Base-by-base conservation (phyloP, 2,113 vertebrate genomes). In the Sinocyclocheilus anophthalmus region DNA sequence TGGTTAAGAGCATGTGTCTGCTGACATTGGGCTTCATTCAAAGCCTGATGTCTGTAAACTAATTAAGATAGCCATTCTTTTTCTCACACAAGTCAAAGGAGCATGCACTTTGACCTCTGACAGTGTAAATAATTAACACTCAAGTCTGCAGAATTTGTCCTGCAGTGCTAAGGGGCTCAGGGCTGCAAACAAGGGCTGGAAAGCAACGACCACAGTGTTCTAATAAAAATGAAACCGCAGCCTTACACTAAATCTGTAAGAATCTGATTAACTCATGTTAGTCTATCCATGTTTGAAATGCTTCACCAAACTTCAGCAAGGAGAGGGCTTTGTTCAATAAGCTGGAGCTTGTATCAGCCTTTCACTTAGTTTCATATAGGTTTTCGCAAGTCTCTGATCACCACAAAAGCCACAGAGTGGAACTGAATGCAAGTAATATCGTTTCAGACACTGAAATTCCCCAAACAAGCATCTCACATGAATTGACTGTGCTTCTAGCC, bases 51-150 rank as follows among this genome's bases (percentile, higher is more conserved):
- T 59, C 63, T 72, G 82, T 73, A 81, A 87, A 85, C 79, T 76
- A 50, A 84, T 85, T 53, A 76, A 75, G 42, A 26, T 24, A 30
- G 70, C 76, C 79, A 80, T 86, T 87, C 77, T 87, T 39, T 76
- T 79, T 79, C 85, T 77, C 73, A 85, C 83, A 24, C 53, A 26
- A 87, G 79, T 67, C 42, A 24, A 75, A 65, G 76, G 85, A 87
- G 72, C 73, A 67, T 0, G 85, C 16, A 80, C 88, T 87, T 85
- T 87, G 65, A 87, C 85, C 83, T 76, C 20, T 57, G 42, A 83
- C 63, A 63, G 84, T 83, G 89, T 90, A 90, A 93, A 91, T 92
- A 91, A 92, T 91, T 91, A 88, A 92, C 87, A 91, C 86, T 89
- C 65, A 85, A 83, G 86, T 89, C 89, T 90, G 78, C 53, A 86